Conservation (phyloP, 2,113 vertebrate species). For the Pelodiscus sinensis region DNA sequence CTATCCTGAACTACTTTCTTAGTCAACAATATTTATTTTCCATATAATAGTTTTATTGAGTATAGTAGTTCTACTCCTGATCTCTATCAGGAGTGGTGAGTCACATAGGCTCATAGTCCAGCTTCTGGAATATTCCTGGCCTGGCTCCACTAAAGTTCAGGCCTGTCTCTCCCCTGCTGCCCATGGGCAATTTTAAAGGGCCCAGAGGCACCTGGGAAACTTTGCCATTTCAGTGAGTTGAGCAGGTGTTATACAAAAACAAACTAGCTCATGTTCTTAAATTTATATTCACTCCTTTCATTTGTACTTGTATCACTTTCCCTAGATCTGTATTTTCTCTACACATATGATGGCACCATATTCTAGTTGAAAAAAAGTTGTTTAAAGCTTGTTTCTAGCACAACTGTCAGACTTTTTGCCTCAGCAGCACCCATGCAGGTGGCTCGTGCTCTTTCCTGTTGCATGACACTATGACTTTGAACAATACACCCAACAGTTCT, state of each 20-base stretch:
- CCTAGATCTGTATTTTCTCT: neutral
- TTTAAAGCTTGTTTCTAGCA: neutral
- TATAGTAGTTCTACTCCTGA: neutral
- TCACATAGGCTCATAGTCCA: too few species aligned
- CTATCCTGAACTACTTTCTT: neutral
- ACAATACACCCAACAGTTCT: neutral
- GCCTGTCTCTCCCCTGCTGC: neutral
- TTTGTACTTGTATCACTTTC: neutral
- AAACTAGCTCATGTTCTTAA: neutral
- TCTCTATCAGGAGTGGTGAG: neutral
- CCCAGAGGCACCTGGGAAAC: neutral
- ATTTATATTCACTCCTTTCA: neutral
- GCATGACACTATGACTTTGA: too few species aligned
- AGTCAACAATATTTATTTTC: neutral
- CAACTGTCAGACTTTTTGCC: too few species aligned
- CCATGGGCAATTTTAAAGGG: too few species aligned
- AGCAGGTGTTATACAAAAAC: neutral
- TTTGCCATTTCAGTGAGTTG: neutral
- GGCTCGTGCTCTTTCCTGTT: too few species aligned
- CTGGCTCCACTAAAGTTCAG: too few species aligned
- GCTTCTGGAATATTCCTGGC: too few species aligned
- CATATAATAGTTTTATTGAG: neutral
- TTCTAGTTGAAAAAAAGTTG: neutral
- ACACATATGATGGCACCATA: too few species aligned
- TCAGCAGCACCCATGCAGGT: too few species aligned